Evolutionary conservation across 1,140 invertebrate species (phyloP).

Genomic region (Mesaphorura yosii): DNA sequence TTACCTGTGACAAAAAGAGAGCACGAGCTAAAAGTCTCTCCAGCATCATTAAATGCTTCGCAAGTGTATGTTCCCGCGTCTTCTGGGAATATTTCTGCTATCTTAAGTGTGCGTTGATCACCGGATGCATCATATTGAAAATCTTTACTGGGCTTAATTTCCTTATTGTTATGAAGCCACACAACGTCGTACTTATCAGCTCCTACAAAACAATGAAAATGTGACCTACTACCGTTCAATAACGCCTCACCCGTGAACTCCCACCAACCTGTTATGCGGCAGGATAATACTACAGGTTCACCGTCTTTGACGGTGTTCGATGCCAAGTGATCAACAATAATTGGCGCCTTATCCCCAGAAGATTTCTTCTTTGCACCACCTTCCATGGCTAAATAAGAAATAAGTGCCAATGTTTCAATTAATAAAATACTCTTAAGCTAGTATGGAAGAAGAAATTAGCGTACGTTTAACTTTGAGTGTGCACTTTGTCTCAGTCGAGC

Average conservation of each 20-base stretch:
- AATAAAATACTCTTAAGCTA: background rate
- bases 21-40: constrained; percentile 84
- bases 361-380: constrained; percentile 40
- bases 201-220: constrained; percentile 36
- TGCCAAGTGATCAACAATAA: constrained; percentile 68
- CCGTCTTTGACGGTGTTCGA: constrained; percentile 74
- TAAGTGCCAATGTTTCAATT: background rate
- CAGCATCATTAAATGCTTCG: constrained; percentile 88
- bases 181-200: constrained; percentile 80
- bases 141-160: constrained; percentile 91
- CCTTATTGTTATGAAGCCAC: constrained; percentile 93
- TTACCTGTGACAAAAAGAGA: constrained; percentile 63
- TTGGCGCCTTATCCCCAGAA: constrained; percentile 58
- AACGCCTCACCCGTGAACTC: background rate
- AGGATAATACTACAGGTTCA: constrained; percentile 67
- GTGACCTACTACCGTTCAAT: background rate
- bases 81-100: constrained; percentile 89
- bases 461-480: constrained; percentile 70
- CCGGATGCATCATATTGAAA: constrained; percentile 85
- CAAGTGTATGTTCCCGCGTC: constrained; percentile 88
- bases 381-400: constrained; percentile 46
- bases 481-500: constrained; percentile 66
- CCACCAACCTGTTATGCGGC: constrained; percentile 59
- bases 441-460: too few relatives aligned
- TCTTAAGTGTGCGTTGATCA: constrained; percentile 77